Evolutionary conservation across 2,888 invertebrate genomes (phyloP).

Genomic region (Apodemia mormo): DNA sequence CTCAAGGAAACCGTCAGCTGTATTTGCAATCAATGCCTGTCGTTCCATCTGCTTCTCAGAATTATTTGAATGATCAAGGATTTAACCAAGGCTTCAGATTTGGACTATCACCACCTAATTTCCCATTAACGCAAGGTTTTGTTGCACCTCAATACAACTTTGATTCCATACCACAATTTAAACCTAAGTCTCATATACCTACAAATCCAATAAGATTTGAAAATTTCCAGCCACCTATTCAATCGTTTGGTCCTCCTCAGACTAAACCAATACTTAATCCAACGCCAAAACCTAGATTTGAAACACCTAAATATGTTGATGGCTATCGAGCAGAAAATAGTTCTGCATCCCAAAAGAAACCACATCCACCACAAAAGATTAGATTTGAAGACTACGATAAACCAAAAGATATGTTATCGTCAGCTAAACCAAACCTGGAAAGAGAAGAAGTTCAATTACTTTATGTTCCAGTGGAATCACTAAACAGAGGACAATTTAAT

Average conservation of each 20-base stretch:
- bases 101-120: constrained; percentile 66
- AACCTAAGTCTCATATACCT: constrained; percentile 48
- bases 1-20: too few species aligned
- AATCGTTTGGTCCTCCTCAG: constrained; percentile 45
- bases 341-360: constrained; percentile 53
- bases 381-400: constrained; percentile 63
- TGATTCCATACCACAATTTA: constrained; percentile 54
- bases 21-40: constrained; percentile 67
- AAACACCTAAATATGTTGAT: constrained; percentile 64
- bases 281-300: constrained; percentile 48
- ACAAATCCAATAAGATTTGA: constrained; percentile 59
- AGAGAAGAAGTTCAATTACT: constrained; percentile 88
- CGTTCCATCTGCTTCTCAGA: constrained; percentile 72
- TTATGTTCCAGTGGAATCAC: constrained; percentile 90
- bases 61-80: constrained; percentile 68
- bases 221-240: constrained; percentile 45
- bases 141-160: constrained; percentile 61
- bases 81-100: constrained; percentile 70
- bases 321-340: constrained; percentile 68
- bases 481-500: constrained; percentile 78
- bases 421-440: constrained; percentile 59
- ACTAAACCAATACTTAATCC: constrained; percentile 56
- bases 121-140: constrained; percentile 67
- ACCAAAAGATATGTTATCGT: constrained; percentile 48
- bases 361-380: constrained; percentile 66